A percentile compares a stretch with the other conserved stretches of the same genome.
These are phyloP conservation scores for Macaria notata DNA, from an alignment of 2,888 invertebrate species.

Conservation along the genomic window DNA sequence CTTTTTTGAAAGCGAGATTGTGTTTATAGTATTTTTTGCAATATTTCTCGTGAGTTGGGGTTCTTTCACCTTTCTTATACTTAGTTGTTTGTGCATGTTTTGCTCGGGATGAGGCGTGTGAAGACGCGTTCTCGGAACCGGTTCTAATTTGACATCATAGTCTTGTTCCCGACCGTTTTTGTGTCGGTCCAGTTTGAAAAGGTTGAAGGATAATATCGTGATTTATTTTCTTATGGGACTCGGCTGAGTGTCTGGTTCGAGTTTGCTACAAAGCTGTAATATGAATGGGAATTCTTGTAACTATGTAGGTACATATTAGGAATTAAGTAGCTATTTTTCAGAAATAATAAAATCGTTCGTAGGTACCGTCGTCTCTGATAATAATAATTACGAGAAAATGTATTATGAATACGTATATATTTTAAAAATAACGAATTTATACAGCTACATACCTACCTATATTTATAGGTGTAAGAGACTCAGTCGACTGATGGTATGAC, in stretches of 20 bases:
- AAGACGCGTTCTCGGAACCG: conserved; percentile 13
- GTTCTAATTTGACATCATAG: conserved; percentile 24
- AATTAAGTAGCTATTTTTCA: too few relatives aligned
- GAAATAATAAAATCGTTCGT: too few relatives aligned
- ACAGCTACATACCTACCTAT: too few relatives aligned
- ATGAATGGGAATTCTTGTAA: too few relatives aligned
- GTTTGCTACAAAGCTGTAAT: background rate
- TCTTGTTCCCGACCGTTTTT: conserved; percentile 17
- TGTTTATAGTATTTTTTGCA: conserved; percentile 7
- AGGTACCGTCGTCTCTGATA: too few relatives aligned
- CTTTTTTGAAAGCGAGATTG: conserved; percentile 30
- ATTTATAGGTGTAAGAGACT: too few relatives aligned
- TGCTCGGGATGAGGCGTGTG: conserved; percentile 7
- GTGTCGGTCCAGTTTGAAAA: conserved; percentile 9
- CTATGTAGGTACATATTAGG: too few relatives aligned
- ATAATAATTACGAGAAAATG: too few relatives aligned
- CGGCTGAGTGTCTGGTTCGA: conserved; percentile 2
- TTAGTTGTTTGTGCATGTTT: conserved; percentile 16
- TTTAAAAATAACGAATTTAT: too few relatives aligned
- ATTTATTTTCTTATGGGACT: conserved; percentile 12
- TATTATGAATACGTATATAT: too few relatives aligned
- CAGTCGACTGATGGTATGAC: background rate
- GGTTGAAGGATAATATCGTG: conserved; percentile 4
- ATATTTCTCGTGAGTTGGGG: background rate
- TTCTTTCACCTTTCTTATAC: conserved; percentile 16